Evolutionary conservation across 1,140 invertebrate species (phyloP), one percentile per base, ranked within the genome.

Genomic region (Drosophila prosaltans): DNA sequence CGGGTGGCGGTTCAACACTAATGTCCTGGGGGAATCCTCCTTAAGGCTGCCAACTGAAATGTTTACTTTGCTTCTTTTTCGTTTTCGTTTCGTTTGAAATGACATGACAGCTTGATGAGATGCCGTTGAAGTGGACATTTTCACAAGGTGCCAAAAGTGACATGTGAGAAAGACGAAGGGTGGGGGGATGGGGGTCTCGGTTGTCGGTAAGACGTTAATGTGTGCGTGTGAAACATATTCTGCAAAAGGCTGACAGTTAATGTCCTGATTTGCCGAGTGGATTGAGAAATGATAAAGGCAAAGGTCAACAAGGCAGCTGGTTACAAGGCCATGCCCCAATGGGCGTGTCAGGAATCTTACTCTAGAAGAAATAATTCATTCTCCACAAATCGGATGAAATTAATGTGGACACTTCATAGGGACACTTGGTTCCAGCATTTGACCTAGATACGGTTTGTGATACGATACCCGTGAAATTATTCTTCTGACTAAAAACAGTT

Each of bases 61-160:
- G 66, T 41, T 65, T 81, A 69, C 69, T 78, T 69, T 16, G 16
- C 16, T 62, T 58, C 45, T 10, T 51, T 26, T 24, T 51, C 24
- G 6, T 26, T 51, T 9, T 26, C 45, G 45, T 51, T 48, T 24
- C 21, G 73, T 73, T 85, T 62, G 59, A 81, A 59, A 71, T 65
- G 69, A 88, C 75, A 80, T 88, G 82, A 86, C 82, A 86, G 67
- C 66, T 65, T 62, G 65, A 82, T 88, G 80, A 76, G 65, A 84
- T 79, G 39, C 65, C 78, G 64, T 75, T 65, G 72, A 78, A 82
- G 80, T 82, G 80, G 80, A 82, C 80, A 82, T 78, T 78, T 75
- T 81, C 61, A 21, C 40, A 57, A 65, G 79, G 64, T 61, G 74
- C 32, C 80, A 66, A 57, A 70, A 69, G 63, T 71, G 59, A 26